A percentile compares a stretch with the other conserved stretches of the same genome.
phyloP scores from a whole-genome alignment of 2,113 vertebrate species.

The Amphiprion ocellaris region DNA sequence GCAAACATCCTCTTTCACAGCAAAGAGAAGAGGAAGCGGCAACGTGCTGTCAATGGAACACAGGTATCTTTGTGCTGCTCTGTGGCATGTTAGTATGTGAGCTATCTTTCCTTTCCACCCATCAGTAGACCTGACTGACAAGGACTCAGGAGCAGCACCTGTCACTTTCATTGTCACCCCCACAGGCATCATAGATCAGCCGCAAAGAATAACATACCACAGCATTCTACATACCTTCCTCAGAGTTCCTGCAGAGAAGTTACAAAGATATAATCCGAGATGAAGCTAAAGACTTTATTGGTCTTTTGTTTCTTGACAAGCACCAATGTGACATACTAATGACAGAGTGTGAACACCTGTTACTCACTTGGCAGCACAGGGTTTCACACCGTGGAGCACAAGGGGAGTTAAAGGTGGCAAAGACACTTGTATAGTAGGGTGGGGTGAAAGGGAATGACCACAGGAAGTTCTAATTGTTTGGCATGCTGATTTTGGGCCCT shows the following conservation, averaged over 20 bases:
- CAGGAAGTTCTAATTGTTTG: no score
- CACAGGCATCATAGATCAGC: slow-evolving; percentile 12
- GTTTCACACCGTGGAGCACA: not conserved
- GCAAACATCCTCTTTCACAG: slow-evolving; percentile 13
- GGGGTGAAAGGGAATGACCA: no score
- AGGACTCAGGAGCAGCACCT: slow-evolving; percentile 38
- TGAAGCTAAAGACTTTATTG: not conserved
- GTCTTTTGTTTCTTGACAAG: not conserved
- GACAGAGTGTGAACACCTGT: not conserved
- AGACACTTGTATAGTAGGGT: no score
- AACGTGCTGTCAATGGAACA: slow-evolving; percentile 12
- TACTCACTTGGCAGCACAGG: not conserved
- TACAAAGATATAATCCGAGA: not conserved
- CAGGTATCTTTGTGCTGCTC: slow-evolving; percentile 46
- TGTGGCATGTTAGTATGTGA: slow-evolving; percentile 61
- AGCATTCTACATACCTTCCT: not conserved
- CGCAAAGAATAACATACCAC: slow-evolving; percentile 10
- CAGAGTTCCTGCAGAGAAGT: not conserved
- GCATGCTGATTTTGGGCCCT: no score
- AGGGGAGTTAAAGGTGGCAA: not conserved
- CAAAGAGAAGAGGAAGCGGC: slow-evolving; percentile 26
- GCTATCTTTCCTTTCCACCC: slow-evolving; percentile 43
- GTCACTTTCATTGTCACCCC: slow-evolving; percentile 56
- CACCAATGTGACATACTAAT: not conserved
- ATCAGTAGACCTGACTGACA: slow-evolving; percentile 49